Percentiles rank a stretch among this genome's conserved stretches.
These are phyloP conservation scores for Psilopsiagon aurifrons DNA, from an alignment of 2,113 vertebrate genomes.

Conservation along the genomic window DNA sequence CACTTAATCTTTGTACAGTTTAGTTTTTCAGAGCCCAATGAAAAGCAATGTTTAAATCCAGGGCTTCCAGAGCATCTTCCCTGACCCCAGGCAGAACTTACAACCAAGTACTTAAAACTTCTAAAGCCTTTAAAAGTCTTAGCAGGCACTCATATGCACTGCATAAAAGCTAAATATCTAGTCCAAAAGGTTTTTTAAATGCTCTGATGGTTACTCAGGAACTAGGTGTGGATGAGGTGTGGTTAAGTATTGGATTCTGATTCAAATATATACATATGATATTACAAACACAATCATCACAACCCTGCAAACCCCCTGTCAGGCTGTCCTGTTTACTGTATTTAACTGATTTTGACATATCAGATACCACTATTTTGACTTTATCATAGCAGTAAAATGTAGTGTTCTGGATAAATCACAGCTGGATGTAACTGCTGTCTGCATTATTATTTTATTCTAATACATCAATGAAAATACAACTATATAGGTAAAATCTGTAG, in stretches of 20 bases:
- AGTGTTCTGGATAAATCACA: not conserved
- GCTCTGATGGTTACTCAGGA: not conserved
- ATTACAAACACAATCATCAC: not conserved
- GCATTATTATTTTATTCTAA: not conserved
- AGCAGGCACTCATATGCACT: not conserved
- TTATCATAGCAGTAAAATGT: not conserved
- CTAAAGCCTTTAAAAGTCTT: not conserved
- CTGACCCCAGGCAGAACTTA: constrained; percentile 20
- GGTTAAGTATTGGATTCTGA: not conserved
- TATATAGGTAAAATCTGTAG: not conserved
- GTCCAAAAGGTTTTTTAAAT: not conserved
- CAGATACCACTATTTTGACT: not conserved
- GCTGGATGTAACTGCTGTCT: not conserved
- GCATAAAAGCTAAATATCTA: not conserved
- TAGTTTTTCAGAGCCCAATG: not conserved
- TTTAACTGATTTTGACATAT: not conserved
- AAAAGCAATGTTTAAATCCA: not conserved
- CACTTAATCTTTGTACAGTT: constrained; percentile 30
- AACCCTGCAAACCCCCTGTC: not conserved
- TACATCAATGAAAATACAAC: not conserved
- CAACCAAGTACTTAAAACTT: not conserved
- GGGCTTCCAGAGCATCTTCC: constrained; percentile 1
- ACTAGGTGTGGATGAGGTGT: not conserved
- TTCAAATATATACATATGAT: not conserved
- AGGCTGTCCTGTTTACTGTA: not conserved